Evolutionary conservation across 2,797 vertebrate genomes (phyloP), one percentile per base, ranked within the genome.

Genomic region (Geotrypetes seraphini): DNA sequence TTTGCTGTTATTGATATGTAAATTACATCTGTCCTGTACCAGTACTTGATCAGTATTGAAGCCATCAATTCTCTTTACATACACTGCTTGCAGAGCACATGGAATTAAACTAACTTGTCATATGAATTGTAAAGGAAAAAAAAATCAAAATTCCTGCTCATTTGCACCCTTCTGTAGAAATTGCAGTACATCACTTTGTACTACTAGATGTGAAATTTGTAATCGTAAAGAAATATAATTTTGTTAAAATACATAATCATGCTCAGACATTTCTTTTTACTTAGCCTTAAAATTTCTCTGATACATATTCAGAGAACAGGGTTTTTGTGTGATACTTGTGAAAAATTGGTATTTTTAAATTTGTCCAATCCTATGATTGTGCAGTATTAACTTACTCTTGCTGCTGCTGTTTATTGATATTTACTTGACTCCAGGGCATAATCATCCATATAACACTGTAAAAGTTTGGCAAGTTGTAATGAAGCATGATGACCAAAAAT

Each of bases 331-430:
- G 63, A 51, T 66, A 43, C 38, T 60, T 70, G 61, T 61, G 36
- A 58, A 64, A 60, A 67, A 69, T 31, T 64, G 40, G 53, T 67
- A 76, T 81, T 87, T 80, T 65, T 67, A 57, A 57, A 57, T 57
- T 76, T 52, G 41, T 57, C 69, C 36, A 22, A 32, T 63, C 46
- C 49, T 83, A 53, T 74, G 63, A 73, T 75, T 75, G 73, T 79
- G 73, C 84, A 86, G 86, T 86, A 80, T 87, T 86, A 63, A 60
- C 59, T 75, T 66, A 46, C 60, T 71, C 47, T 66, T 63, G 74
- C 71, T 67, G 56, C 68, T 69, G 55, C 64, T 43, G 45, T 61
- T n/a, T n/a, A 34, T 71, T 69, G 52, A 63, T 53, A 47, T 57
- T 34, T 50, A 56, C 60, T 68, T 33, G 52, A 29, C 19, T 33